Evolutionary conservation across 2,888 invertebrate species (phyloP).

Genomic region (Allolobophora icterica): DNA sequence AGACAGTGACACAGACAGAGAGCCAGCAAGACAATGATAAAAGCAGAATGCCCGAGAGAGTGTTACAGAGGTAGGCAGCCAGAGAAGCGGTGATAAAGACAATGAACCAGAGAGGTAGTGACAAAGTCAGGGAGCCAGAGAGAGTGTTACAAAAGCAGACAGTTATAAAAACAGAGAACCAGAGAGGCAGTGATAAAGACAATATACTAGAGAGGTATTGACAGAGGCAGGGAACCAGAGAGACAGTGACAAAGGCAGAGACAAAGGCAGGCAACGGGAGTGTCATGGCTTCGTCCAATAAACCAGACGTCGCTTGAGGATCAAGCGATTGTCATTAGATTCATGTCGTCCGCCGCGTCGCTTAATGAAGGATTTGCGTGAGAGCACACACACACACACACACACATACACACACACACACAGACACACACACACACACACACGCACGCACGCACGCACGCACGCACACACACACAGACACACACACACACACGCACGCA

Average conservation of each 20-base stretch:
- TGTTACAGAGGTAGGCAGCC: neutral
- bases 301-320: neutral
- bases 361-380: conserved; percentile 1
- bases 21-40: neutral
- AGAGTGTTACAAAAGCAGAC: neutral
- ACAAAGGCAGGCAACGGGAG: neutral
- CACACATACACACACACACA: neutral
- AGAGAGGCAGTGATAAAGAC: neutral
- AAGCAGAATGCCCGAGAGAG: neutral
- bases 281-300: neutral
- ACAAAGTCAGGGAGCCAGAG: neutral
- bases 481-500: neutral
- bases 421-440: too few species aligned
- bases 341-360: neutral
- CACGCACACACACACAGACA: neutral
- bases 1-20: neutral
- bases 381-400: neutral
- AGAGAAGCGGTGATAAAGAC: neutral
- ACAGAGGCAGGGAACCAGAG: neutral
- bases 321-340: neutral
- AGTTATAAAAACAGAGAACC: neutral
- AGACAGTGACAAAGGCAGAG: neutral
- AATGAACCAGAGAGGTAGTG: neutral
- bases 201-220: neutral
- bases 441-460: too few species aligned